Conservation (phyloP, 2,888 invertebrate species). For the Diaperis boleti region DNA sequence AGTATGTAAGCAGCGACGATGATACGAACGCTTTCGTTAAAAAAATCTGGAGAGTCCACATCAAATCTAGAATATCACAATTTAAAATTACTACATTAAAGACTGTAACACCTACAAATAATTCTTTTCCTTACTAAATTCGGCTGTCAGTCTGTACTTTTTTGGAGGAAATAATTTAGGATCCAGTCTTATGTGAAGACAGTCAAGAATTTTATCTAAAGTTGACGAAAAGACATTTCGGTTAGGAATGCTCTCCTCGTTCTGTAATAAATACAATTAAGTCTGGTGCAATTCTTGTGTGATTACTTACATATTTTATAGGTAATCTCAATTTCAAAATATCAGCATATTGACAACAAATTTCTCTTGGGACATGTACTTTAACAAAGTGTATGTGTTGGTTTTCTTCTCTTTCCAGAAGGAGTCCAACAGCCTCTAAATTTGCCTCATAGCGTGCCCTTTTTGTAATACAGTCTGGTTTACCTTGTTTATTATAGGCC, state of each 20-base stretch:
- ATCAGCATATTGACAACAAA: slow-evolving; percentile 80
- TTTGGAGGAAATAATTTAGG: slow-evolving; percentile 72
- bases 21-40: slow-evolving; percentile 74
- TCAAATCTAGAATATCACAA: slow-evolving; percentile 70
- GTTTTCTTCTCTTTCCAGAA: slow-evolving; percentile 73
- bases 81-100: neutral
- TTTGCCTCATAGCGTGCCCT: slow-evolving; percentile 73
- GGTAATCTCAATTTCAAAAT: slow-evolving; percentile 83
- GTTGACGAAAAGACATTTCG: slow-evolving; percentile 50
- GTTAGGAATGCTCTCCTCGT: slow-evolving; percentile 47
- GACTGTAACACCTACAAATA: slow-evolving; percentile 73
- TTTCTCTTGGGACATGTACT: slow-evolving; percentile 79
- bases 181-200: slow-evolving; percentile 71
- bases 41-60: slow-evolving; percentile 75
- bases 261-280: slow-evolving; percentile 14
- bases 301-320: slow-evolving; percentile 74
- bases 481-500: slow-evolving; percentile 68
- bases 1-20: slow-evolving; percentile 82
- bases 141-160: slow-evolving; percentile 75
- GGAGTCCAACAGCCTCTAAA: slow-evolving; percentile 72
- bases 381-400: slow-evolving; percentile 78
- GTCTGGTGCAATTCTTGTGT: too few relatives aligned
- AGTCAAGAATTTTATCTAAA: slow-evolving; percentile 67
- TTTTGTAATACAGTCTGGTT: slow-evolving; percentile 63
- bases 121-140: slow-evolving; percentile 78